Evolutionary conservation across 2,888 invertebrate genomes (phyloP).

Genomic region (Drosophila tanythrix): DNA sequence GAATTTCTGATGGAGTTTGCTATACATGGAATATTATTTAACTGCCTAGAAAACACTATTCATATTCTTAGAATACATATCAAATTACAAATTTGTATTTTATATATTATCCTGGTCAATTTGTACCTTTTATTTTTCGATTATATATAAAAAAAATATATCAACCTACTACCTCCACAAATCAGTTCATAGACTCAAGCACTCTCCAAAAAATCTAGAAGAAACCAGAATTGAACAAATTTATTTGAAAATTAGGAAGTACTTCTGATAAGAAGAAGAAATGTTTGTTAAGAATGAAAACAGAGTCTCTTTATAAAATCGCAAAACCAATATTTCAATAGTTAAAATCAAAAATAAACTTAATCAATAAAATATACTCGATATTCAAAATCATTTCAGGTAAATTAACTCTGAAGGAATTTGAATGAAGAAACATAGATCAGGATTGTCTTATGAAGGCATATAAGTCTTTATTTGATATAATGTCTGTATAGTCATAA

Average conservation of each 20-base stretch:
- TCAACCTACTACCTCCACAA: conserved; percentile 72
- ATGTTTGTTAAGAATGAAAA: background rate
- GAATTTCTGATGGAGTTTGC: background rate
- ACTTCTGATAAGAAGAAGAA: background rate
- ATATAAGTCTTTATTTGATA: background rate
- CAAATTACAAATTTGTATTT: background rate
- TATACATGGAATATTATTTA: background rate
- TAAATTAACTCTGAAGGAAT: background rate
- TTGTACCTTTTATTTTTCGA: background rate
- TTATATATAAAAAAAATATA: conserved; percentile 6
- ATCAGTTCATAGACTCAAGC: background rate
- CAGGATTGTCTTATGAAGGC: background rate
- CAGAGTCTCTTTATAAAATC: no score
- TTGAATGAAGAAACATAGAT: background rate
- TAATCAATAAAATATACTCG: background rate
- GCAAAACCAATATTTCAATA: background rate
- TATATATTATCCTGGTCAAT: background rate
- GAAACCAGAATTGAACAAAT: background rate
- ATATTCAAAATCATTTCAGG: background rate
- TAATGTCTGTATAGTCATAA: background rate
- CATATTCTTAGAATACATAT: background rate
- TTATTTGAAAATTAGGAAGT: background rate
- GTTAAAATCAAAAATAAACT: background rate
- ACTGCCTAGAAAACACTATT: background rate
- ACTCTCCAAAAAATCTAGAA: background rate